phyloP scores from a whole-genome alignment of 1,140 invertebrate genomes.

The Mya arenaria region DNA sequence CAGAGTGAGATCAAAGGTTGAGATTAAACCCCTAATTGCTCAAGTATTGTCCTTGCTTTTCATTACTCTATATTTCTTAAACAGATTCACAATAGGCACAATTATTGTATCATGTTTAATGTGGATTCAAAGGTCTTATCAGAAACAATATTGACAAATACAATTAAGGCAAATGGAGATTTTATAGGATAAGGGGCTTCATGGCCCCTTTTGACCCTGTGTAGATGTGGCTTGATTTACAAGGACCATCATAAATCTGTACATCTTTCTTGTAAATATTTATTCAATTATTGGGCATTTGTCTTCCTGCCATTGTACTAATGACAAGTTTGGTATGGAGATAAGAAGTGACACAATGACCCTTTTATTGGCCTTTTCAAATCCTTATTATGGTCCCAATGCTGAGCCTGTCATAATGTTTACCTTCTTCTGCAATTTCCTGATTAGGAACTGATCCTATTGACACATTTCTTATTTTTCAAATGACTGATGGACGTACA shows the following conservation, averaged over 20 bases:
- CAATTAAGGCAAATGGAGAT: neutral
- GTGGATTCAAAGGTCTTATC: slow-evolving; percentile 13
- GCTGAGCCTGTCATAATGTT: neutral
- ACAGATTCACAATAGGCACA: neutral
- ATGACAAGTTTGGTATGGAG: slow-evolving; percentile 24
- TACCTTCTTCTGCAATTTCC: slow-evolving; percentile 6
- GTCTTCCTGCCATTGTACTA: neutral
- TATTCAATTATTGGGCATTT: slow-evolving; percentile 42
- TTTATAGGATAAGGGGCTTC: neutral
- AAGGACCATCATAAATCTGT: slow-evolving; percentile 39
- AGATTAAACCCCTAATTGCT: slow-evolving; percentile 35
- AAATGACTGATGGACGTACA: no score
- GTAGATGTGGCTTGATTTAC: slow-evolving; percentile 22
- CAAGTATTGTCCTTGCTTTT: neutral
- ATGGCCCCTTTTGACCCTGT: neutral
- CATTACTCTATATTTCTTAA: slow-evolving; percentile 13
- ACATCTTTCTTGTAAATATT: neutral
- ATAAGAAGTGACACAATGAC: slow-evolving; percentile 36
- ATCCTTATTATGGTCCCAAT: no score
- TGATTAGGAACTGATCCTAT: no score
- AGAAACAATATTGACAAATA: slow-evolving; percentile 43
- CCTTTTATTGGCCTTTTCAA: slow-evolving; percentile 11
- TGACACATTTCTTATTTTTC: no score
- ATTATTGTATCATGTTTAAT: slow-evolving; percentile 18
- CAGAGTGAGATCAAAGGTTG: slow-evolving; percentile 4